phyloP scores from a whole-genome alignment of 2,113 vertebrate species.

The Scatophagus argus region DNA sequence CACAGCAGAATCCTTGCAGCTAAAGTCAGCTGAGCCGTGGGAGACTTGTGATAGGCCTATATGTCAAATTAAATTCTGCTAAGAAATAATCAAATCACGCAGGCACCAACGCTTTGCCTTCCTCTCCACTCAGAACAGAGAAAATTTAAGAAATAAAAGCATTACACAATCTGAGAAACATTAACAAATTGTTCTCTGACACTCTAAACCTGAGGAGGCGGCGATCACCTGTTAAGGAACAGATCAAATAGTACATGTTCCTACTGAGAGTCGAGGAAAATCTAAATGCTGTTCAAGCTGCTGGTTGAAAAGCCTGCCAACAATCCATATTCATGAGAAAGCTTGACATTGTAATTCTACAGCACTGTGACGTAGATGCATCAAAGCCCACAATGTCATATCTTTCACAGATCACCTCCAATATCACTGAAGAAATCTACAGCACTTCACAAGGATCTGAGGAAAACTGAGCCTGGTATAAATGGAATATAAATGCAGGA shows the following conservation, averaged over 20 bases:
- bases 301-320: constrained; percentile 15
- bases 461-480: background rate
- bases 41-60: constrained; percentile 14
- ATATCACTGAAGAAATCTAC: background rate
- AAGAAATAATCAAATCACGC: background rate
- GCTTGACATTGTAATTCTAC: constrained; percentile 8
- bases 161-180: background rate
- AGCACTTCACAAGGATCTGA: background rate
- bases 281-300: background rate
- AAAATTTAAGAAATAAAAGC: background rate
- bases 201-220: background rate
- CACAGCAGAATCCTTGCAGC: background rate
- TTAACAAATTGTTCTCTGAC: background rate
- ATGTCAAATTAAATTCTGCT: background rate
- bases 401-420: background rate
- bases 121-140: no score
- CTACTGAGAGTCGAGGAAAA: background rate
- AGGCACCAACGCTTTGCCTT: background rate
- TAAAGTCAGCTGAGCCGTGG: background rate
- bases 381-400: background rate
- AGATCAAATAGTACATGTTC: constrained; percentile 1
- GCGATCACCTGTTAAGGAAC: background rate
- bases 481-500: background rate
- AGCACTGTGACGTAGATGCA: background rate
- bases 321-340: background rate